Evolutionary conservation across 2,113 vertebrate genomes (phyloP).

Genomic region (Phodopus roborovskii): DNA sequence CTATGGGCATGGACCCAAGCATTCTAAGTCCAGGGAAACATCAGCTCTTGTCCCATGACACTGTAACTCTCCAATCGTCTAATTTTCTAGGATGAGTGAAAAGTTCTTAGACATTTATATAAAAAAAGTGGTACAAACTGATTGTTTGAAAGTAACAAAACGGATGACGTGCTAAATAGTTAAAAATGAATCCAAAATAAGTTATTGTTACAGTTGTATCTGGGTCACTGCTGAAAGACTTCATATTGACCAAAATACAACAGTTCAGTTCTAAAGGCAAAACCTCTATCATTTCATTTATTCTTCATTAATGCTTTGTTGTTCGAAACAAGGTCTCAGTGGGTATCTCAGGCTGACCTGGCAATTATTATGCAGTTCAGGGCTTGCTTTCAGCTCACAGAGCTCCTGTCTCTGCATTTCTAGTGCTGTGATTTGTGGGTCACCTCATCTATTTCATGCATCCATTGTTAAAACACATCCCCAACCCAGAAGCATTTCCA

Average conservation of each 20-base stretch:
- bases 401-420: background rate
- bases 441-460: background rate
- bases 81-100: background rate
- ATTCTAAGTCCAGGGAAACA: background rate
- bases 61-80: background rate
- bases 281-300: background rate
- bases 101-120: background rate
- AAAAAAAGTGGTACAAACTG: background rate
- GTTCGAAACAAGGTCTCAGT: background rate
- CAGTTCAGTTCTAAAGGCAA: background rate
- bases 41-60: background rate
- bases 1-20: rapidly evolving
- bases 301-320: background rate
- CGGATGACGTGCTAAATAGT: background rate
- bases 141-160: slow-evolving; percentile 5
- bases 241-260: background rate
- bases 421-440: background rate
- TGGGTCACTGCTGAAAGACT: background rate
- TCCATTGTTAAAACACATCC: background rate
- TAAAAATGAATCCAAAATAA: background rate
- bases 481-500: background rate
- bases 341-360: background rate
- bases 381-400: background rate
- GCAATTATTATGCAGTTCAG: background rate
- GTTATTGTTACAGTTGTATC: background rate